Evolutionary conservation across 2,113 vertebrate species (phyloP).

Genomic region (Oreocharis arfaki): DNA sequence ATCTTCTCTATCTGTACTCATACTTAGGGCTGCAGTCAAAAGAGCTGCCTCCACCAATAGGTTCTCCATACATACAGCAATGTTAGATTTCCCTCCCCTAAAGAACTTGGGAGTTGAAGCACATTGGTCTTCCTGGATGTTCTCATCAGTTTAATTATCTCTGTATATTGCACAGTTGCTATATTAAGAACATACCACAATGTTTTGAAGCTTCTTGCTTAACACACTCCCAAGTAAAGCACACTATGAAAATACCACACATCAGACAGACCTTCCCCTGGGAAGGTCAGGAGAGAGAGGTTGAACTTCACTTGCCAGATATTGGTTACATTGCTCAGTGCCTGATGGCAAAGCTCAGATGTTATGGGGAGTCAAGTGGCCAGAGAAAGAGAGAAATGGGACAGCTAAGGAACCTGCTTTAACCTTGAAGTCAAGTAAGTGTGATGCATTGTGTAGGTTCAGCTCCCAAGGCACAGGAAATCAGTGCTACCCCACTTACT

Average conservation of each 20-base stretch:
- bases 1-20: not conserved
- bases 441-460: not conserved
- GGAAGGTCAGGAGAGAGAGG: not conserved
- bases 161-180: not conserved
- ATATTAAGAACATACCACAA: not conserved
- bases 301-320: not conserved
- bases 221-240: not conserved
- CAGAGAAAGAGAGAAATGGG: not conserved
- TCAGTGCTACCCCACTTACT: not conserved
- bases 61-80: not conserved
- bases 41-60: not conserved
- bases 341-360: not conserved
- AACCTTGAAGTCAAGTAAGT: not conserved
- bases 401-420: not conserved
- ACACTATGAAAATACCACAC: not conserved
- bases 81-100: not conserved
- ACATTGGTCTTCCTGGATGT: not conserved
- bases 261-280: not conserved
- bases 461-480: not conserved
- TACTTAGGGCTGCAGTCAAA: not conserved
- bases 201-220: not conserved
- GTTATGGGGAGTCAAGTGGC: accelerated
- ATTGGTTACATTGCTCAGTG: not conserved
- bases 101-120: not conserved
- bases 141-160: conserved; percentile 11